phyloP scores from a whole-genome alignment of 2,797 vertebrate genomes.

The Tympanoctomys barrerae region DNA sequence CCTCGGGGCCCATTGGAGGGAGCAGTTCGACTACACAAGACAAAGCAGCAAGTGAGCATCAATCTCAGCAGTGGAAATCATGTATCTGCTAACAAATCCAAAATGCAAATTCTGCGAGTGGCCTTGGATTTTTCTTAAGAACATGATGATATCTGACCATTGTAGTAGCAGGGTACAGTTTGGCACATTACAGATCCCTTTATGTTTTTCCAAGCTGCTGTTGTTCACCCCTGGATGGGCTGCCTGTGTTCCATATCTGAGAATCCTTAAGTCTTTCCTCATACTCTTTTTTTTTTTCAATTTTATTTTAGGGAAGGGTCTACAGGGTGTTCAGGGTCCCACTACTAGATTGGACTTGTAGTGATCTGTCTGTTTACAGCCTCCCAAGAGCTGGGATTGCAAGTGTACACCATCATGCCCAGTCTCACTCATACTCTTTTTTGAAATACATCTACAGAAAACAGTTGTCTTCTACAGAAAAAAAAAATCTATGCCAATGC shows the following conservation, averaged over 20 bases:
- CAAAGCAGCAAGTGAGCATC: background rate
- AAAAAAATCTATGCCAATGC: background rate
- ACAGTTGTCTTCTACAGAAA: conserved; percentile 8
- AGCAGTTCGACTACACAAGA: background rate
- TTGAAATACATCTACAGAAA: background rate
- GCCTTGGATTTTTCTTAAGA: background rate
- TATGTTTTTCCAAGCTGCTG: background rate
- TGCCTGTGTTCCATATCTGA: background rate
- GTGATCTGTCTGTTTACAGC: too few relatives aligned
- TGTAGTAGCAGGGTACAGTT: background rate
- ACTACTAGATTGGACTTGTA: too few relatives aligned
- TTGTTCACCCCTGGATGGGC: background rate
- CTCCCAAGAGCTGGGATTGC: too few relatives aligned
- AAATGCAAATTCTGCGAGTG: background rate
- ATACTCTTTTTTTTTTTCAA: background rate
- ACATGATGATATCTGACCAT: background rate
- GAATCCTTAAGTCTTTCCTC: background rate
- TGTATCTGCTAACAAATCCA: background rate
- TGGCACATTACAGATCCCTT: background rate
- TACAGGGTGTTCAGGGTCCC: too few relatives aligned
- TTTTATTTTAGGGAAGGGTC: too few relatives aligned
- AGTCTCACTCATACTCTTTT: background rate
- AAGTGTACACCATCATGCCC: too few relatives aligned
- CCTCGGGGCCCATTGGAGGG: background rate
- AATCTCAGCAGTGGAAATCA: background rate